These are phyloP conservation scores for Clusia tigrina DNA, from an alignment of 2,888 invertebrate species.

Conservation along the genomic window DNA sequence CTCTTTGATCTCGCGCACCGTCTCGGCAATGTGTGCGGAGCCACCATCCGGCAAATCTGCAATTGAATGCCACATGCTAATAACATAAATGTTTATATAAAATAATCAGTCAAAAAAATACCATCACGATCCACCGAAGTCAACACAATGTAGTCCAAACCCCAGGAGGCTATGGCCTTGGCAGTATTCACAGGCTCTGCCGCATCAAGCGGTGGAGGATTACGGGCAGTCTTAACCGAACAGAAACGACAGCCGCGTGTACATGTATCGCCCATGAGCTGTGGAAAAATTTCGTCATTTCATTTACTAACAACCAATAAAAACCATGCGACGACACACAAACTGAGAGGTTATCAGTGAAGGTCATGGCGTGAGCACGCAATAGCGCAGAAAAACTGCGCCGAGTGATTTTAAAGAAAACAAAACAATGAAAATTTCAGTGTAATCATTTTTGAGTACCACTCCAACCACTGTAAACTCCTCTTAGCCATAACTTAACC, in stretches of 20 bases:
- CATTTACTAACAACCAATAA: constrained; percentile 19
- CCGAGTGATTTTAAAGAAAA: neutral
- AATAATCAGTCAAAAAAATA: too few species aligned
- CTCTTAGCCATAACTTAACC: neutral
- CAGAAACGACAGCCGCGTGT: constrained; percentile 98
- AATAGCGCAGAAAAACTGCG: neutral
- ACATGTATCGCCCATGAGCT: constrained; percentile 99
- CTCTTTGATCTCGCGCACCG: constrained; percentile 84
- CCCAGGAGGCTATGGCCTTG: constrained; percentile 90
- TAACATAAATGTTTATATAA: constrained; percentile 8
- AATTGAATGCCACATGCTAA: constrained; percentile 19
- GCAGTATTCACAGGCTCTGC: constrained; percentile 94
- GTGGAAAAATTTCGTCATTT: too few species aligned
- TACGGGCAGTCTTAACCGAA: constrained; percentile 94
- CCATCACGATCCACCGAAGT: constrained; percentile 99
- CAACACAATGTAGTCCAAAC: constrained; percentile 94
- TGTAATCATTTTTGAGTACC: too few species aligned
- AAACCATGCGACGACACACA: constrained; percentile 13
- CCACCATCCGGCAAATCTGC: constrained; percentile 94
- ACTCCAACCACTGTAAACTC: too few species aligned
- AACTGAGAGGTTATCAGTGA: constrained; percentile 42
- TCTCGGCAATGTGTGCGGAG: constrained; percentile 90
- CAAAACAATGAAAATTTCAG: neutral
- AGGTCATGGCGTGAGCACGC: constrained; percentile 31
- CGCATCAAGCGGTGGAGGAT: constrained; percentile 88